These are phyloP conservation scores for Argyrosomus japonicus DNA, from an alignment of 2,113 vertebrate species.

Conservation along the genomic window DNA sequence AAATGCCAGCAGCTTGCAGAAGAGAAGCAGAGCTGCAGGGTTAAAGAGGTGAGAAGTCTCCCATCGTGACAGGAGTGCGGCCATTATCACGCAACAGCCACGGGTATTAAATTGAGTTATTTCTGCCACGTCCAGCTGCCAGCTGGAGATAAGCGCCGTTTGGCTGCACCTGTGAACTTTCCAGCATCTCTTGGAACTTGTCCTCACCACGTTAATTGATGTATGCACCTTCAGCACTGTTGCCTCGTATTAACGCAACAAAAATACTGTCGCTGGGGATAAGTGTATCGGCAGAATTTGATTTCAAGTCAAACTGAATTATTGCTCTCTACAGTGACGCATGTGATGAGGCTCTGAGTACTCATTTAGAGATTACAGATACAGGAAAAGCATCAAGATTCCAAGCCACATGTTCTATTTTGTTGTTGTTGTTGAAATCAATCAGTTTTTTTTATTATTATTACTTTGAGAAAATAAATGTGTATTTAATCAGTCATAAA, in stretches of 20 bases:
- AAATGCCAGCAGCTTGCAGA: slow-evolving; percentile 50
- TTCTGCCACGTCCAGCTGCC: slow-evolving; percentile 80
- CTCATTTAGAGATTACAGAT: not conserved
- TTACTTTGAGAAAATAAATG: not conserved
- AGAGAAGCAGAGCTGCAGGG: slow-evolving; percentile 45
- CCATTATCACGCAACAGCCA: slow-evolving; percentile 77
- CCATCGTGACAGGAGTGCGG: slow-evolving; percentile 70
- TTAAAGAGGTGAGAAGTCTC: slow-evolving; percentile 76
- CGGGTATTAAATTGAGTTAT: slow-evolving; percentile 81
- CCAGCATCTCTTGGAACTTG: slow-evolving; percentile 66
- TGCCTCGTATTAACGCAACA: slow-evolving; percentile 41
- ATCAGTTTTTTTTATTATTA: not conserved
- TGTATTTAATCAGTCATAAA: slow-evolving; percentile 1
- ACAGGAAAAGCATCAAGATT: not conserved
- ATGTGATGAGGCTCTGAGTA: not conserved
- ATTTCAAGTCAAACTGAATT: slow-evolving; percentile 38
- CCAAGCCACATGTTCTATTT: not conserved
- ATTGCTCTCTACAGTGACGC: slow-evolving; percentile 7
- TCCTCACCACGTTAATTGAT: slow-evolving; percentile 64
- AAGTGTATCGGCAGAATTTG: slow-evolving; percentile 41
- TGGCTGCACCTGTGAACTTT: slow-evolving; percentile 74
- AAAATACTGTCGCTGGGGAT: slow-evolving; percentile 17
- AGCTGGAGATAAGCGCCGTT: slow-evolving; percentile 79
- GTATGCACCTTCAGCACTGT: slow-evolving; percentile 52
- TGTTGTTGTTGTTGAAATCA: not conserved